A percentile compares a stretch with the other conserved stretches of the same genome.
phyloP scores from a whole-genome alignment of 2,888 invertebrate genomes.

The Nomada fabriciana region DNA sequence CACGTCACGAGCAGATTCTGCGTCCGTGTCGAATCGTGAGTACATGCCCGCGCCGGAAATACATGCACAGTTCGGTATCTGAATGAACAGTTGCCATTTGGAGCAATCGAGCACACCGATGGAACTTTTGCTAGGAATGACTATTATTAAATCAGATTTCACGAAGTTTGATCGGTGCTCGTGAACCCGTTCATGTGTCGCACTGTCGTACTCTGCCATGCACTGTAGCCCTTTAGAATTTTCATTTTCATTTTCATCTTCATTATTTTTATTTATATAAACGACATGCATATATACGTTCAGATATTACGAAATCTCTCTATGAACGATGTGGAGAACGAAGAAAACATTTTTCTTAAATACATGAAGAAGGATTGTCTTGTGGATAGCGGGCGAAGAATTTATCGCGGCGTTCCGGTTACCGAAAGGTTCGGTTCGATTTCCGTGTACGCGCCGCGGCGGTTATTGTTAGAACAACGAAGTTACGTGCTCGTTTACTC shows the following conservation, averaged over 20 bases:
- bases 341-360: not conserved
- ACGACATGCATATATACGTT: too few species aligned
- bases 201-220: too few species aligned
- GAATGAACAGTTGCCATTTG: constrained; percentile 37
- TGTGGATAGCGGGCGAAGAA: constrained; percentile 9
- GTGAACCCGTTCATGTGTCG: constrained; percentile 4
- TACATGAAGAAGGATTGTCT: not conserved
- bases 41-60: constrained; percentile 43
- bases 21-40: not conserved
- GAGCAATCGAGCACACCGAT: not conserved
- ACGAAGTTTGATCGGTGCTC: constrained; percentile 18
- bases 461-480: constrained; percentile 61
- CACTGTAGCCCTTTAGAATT: too few species aligned
- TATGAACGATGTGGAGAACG: too few species aligned
- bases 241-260: too few species aligned
- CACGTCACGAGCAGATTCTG: constrained; percentile 42
- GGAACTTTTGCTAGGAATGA: not conserved
- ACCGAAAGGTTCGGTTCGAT: constrained; percentile 38
- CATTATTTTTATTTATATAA: too few species aligned
- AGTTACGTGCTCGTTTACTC: constrained; percentile 59
- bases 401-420: constrained; percentile 33
- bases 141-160: constrained; percentile 37
- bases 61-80: constrained; percentile 14
- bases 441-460: constrained; percentile 39
- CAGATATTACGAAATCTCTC: not conserved